Percentiles rank a stretch among this genome's conserved stretches.
These are phyloP conservation scores for Zonitis immaculata DNA, from an alignment of 2,888 invertebrate species.

Conservation along the genomic window DNA sequence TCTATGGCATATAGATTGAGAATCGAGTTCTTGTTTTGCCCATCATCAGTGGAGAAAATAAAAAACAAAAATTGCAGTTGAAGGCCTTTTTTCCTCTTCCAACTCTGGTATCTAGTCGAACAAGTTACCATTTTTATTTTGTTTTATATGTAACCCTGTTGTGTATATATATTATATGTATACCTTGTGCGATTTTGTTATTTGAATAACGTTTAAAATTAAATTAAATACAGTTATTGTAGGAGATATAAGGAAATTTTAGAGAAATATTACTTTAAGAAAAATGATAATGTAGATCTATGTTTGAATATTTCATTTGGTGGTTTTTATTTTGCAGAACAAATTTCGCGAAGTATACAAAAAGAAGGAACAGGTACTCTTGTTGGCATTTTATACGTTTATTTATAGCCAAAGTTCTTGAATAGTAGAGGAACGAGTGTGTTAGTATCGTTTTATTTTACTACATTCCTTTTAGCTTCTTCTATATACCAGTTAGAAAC, in stretches of 20 bases:
- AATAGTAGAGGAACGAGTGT: conserved; percentile 3
- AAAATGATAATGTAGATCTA: too few species aligned
- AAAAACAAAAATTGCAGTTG: not conserved
- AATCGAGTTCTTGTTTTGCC: not conserved
- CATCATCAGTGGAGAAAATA: not conserved
- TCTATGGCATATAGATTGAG: not conserved
- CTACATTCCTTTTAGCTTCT: not conserved
- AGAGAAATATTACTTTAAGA: not conserved
- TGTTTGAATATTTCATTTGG: not conserved
- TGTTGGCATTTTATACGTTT: conserved; percentile 5
- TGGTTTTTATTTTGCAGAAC: not conserved
- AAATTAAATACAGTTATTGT: not conserved
- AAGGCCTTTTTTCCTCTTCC: not conserved
- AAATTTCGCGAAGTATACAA: not conserved
- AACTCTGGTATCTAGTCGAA: conserved; percentile 1
- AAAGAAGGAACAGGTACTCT: not conserved
- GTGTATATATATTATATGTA: too few species aligned
- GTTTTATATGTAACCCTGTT: not conserved
- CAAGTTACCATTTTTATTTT: not conserved
- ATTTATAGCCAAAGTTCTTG: conserved; percentile 13
- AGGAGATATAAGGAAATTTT: not conserved
- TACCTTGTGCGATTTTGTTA: not conserved
- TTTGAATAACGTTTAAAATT: not conserved
- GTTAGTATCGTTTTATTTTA: not conserved
- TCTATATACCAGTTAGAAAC: not conserved